A percentile compares a stretch with the other conserved stretches of the same genome.
These are phyloP conservation scores for Eubasilissa regina DNA, from an alignment of 1,140 invertebrate genomes.

Conservation along the genomic window DNA sequence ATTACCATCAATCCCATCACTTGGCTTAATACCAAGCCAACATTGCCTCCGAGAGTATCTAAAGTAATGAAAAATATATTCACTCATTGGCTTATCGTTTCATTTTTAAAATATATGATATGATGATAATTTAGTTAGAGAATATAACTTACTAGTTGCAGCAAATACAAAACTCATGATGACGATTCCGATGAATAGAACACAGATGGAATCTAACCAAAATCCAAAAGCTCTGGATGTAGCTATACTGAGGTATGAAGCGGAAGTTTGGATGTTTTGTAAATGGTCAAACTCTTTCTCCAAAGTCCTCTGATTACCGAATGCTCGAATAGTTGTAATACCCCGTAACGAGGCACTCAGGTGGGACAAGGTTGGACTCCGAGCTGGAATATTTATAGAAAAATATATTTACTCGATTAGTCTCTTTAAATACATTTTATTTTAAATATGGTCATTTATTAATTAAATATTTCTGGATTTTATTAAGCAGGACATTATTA, in stretches of 20 bases:
- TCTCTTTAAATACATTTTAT: too few relatives aligned
- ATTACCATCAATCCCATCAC: conserved; percentile 75
- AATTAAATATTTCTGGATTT: too few relatives aligned
- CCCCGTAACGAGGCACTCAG: conserved; percentile 79
- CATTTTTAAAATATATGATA: neutral
- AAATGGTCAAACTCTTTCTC: conserved; percentile 72
- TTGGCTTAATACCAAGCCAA: conserved; percentile 77
- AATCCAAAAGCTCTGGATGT: conserved; percentile 81
- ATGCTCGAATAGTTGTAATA: conserved; percentile 79
- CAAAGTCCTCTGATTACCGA: conserved; percentile 73
- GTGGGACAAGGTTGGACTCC: conserved; percentile 81
- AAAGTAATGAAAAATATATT: conserved; percentile 59
- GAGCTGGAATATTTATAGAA: conserved; percentile 63
- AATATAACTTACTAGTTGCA: conserved; percentile 22
- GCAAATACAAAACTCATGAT: conserved; percentile 73
- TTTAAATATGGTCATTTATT: too few relatives aligned
- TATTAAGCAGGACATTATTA: too few relatives aligned
- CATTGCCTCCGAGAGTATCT: conserved; percentile 72
- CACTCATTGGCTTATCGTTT: neutral
- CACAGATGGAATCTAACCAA: conserved; percentile 80
- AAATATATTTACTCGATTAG: too few relatives aligned
- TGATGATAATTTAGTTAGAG: neutral
- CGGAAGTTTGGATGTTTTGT: conserved; percentile 68
- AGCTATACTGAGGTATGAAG: conserved; percentile 78
- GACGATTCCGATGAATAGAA: conserved; percentile 75